Evolutionary conservation across 1,140 invertebrate species (phyloP), one percentile per base, ranked within the genome.

Genomic region (Cydia amplana): DNA sequence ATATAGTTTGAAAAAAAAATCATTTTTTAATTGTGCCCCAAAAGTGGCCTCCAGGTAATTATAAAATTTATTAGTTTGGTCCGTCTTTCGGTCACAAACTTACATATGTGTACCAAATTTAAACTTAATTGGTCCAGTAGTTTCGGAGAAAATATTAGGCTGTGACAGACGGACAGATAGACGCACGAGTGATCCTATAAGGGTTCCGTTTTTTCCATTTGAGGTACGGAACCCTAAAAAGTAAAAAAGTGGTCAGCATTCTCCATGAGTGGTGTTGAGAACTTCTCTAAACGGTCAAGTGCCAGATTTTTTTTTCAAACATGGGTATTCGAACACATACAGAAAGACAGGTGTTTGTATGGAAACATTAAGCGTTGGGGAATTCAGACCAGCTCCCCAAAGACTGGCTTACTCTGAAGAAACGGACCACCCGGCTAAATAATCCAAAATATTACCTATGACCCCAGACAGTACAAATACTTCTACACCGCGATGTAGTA

Each of bases 241-340:
- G 2, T 12, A 65, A 76, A 80, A 77, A 60, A 55, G 84, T 83
- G 82, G 78, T 87, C 86, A 82, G 77, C 60, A 16, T 81, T 87
- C 87, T 90, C 87, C 87, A 81, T 74, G 83, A 90, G 88, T 88
- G 80, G 84, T 81, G 85, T 85, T 88, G 88, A 88, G 88, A 85
- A 65, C 51, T 78, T 86, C 88, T 87, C 86, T 90, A 87, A 85
- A 88, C 80, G 85, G 87, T 90, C 86, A 90, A 77, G 78, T 74
- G 77, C 77, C 81, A 79, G 77, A 72, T 83, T 87, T 88, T 88
- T 86, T 88, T 88, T 85, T 83, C 40, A 75, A 81, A 74, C 75
- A 70, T 81, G 18, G 32, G 81, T 86, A 23, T 60, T 78, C 79
- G 85, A 87, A 88, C 85, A 87, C 83, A 80, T 79, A 78, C 60